Base-by-base conservation (phyloP, 1,140 invertebrate species). In the Pygmarrhopalites habei region DNA sequence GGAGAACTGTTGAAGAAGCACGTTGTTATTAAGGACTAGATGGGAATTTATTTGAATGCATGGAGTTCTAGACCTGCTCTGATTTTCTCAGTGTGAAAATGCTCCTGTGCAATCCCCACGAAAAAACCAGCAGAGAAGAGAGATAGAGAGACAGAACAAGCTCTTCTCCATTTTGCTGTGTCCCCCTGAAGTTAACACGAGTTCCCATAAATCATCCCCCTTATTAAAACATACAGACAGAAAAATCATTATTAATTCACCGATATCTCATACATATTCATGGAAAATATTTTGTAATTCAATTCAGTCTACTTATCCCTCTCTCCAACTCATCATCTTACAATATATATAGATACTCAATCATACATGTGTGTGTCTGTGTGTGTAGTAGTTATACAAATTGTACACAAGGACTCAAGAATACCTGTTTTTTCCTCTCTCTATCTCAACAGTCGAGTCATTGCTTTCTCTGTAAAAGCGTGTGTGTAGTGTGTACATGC, bases 191-290 rank as follows among this genome's bases (percentile, higher is more conserved):
- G 7, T 12, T 12, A 49, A 41, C 39, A 41, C 39, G 39, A 41
- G n/a, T 15, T 12, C 12, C 23, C 19, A 49, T 49, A 49, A 49
- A 49, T 49, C 46, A 49, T 49, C 12, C 14, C 46, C 46, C 46
- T 49, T 49, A 49, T 49, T 49, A 49, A 49, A 49, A 49, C 46
- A 49, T 49, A 49, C 46, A 49, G 23, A 23, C 23, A 49, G 46
- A 49, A 12, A n/a, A 49, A 49, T 49, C 46, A 49, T 49, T 49
- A 49, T 49, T 49, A 49, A 49, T 49, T 49, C 46, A 49, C 46
- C 7, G 39, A 19, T 49, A 49, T 49, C 46, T 49, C 46, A 49
- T 49, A 12, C 46, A 49, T 49, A 49, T 49, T 49, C 46, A 49
- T 49, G 46, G 46, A 14, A 10, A 49, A 49, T 15, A 49, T 49